These are phyloP conservation scores for Herpetotheres cachinnans DNA, from an alignment of 2,113 vertebrate genomes.

Conservation along the genomic window DNA sequence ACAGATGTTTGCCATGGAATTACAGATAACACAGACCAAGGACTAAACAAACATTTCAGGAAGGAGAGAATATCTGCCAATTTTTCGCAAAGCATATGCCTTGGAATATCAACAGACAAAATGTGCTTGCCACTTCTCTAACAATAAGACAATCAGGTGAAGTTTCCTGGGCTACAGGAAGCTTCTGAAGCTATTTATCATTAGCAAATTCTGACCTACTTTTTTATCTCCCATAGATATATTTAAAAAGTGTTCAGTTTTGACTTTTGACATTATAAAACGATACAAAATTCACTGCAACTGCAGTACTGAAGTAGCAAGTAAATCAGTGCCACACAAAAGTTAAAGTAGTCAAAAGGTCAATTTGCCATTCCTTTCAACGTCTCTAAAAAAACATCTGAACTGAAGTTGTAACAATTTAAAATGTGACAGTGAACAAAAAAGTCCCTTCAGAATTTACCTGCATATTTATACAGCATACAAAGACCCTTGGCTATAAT, in stretches of 20 bases:
- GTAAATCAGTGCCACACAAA: background rate
- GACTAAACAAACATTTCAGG: background rate
- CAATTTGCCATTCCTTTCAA: background rate
- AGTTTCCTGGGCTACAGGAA: background rate
- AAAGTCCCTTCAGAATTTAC: background rate
- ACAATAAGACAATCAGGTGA: background rate
- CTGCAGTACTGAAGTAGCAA: background rate
- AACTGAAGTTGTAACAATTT: background rate
- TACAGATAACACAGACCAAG: background rate
- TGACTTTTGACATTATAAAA: background rate
- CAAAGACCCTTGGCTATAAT: background rate
- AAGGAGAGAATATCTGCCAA: background rate
- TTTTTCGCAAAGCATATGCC: background rate
- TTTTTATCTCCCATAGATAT: background rate
- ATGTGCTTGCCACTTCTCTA: background rate
- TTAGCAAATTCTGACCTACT: background rate
- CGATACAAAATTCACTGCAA: accelerated
- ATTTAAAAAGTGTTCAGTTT: background rate
- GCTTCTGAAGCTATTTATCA: background rate
- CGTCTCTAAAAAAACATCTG: background rate
- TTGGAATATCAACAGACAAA: background rate
- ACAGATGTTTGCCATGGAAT: background rate
- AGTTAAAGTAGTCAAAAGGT: background rate
- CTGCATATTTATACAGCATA: background rate
- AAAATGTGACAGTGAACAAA: background rate